Conservation (phyloP, 2,888 invertebrate species). For the Caenorhabditis auriculariae region DNA sequence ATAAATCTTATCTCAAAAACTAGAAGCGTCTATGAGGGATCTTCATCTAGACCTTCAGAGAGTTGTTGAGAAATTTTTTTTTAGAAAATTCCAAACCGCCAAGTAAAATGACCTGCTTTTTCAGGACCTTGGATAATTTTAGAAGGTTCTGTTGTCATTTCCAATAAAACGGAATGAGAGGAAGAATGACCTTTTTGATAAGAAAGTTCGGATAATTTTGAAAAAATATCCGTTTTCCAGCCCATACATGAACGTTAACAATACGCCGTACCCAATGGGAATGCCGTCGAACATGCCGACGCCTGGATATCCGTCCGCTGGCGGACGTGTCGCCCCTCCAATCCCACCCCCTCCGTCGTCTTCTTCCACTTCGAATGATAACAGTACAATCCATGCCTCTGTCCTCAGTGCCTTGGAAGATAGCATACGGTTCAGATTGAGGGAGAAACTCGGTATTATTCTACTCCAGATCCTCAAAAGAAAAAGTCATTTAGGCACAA, state of each 20-base stretch:
- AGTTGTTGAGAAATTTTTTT: too few relatives aligned
- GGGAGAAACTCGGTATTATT: slow-evolving; percentile 85
- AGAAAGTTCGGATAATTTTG: background rate
- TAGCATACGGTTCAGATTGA: slow-evolving; percentile 81
- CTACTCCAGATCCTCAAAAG: too few relatives aligned
- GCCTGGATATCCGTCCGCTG: slow-evolving; percentile 5
- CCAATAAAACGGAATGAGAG: too few relatives aligned
- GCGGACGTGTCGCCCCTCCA: slow-evolving; percentile 11
- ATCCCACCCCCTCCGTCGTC: slow-evolving; percentile 27
- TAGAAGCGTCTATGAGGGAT: too few relatives aligned
- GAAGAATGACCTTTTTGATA: too few relatives aligned
- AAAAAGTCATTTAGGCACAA: slow-evolving; percentile 50
- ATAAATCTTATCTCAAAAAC: too few relatives aligned
- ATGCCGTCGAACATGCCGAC: slow-evolving; percentile 2
- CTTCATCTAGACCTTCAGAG: too few relatives aligned
- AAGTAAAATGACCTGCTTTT: too few relatives aligned
- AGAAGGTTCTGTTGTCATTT: too few relatives aligned
- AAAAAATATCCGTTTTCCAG: slow-evolving; percentile 12
- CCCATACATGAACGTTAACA: slow-evolving; percentile 30
- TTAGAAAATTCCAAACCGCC: too few relatives aligned
- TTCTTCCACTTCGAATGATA: slow-evolving; percentile 7
- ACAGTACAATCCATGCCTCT: slow-evolving; percentile 87
- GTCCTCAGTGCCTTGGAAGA: slow-evolving; percentile 92
- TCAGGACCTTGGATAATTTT: too few relatives aligned
- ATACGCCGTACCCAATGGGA: slow-evolving; percentile 23